Evolutionary conservation across 2,113 vertebrate species (phyloP).

Genomic region (Origma solitaria): DNA sequence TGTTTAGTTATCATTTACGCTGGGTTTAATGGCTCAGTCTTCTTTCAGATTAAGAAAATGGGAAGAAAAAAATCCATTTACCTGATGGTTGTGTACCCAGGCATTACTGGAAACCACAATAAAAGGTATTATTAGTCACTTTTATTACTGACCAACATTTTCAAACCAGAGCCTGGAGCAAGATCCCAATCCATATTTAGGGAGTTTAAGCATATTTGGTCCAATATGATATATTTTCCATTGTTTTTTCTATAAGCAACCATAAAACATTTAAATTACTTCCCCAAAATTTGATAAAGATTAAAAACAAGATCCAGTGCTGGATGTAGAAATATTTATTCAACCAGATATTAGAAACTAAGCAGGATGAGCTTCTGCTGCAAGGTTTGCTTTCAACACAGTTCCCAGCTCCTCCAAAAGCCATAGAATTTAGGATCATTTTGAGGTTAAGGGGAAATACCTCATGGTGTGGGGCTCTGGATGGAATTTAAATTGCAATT

Average conservation of each 20-base stretch:
- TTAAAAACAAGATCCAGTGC: neutral
- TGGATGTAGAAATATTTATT: neutral
- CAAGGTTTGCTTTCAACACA: neutral
- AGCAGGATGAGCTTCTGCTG: neutral
- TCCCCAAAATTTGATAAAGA: neutral
- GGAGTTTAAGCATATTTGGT: neutral
- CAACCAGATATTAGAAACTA: neutral
- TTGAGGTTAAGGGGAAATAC: neutral
- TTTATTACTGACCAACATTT: neutral
- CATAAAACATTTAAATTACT: neutral
- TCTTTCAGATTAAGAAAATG: slow-evolving; percentile 2
- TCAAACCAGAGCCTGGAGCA: neutral
- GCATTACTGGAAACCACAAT: neutral
- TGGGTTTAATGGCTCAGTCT: neutral
- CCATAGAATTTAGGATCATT: neutral
- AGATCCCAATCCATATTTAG: neutral
- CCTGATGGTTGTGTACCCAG: neutral
- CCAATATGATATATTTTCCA: neutral
- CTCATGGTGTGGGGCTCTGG: neutral
- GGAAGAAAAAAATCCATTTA: neutral
- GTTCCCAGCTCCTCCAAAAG: neutral
- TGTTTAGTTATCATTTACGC: slow-evolving; percentile 3
- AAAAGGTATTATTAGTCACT: neutral
- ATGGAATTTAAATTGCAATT: neutral
- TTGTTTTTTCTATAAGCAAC: neutral